These are phyloP conservation scores for Bolinopsis microptera DNA, from an alignment of 37 sponge, comb jelly and placozoan genomes.

Conservation along the genomic window DNA sequence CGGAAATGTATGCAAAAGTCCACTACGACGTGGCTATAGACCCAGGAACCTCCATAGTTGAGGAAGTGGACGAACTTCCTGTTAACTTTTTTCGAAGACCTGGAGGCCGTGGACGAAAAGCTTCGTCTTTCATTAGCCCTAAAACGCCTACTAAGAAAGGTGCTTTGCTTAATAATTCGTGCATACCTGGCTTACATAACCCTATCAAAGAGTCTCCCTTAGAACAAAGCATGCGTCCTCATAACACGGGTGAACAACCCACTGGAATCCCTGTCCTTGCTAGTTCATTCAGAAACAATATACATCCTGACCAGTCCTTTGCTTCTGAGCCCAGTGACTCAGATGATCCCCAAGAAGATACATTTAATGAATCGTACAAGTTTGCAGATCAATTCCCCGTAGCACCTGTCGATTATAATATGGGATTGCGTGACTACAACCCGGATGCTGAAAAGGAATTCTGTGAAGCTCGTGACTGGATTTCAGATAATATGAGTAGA, in stretches of 20 bases:
- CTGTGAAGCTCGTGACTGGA: not conserved
- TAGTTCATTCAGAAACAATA: not conserved
- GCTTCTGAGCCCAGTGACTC: not conserved
- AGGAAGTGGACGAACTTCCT: not conserved
- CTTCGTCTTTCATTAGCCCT: not conserved
- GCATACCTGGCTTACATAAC: not conserved
- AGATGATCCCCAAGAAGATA: not conserved
- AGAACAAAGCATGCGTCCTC: not conserved
- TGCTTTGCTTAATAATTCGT: not conserved
- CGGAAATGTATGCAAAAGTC: not conserved
- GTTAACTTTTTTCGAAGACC: not conserved
- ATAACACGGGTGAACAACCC: not conserved
- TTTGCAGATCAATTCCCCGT: not conserved
- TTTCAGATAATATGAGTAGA: not conserved
- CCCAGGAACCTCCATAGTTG: not conserved
- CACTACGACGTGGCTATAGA: not conserved
- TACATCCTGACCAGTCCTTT: not conserved
- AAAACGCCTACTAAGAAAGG: not conserved
- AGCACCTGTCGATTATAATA: not conserved
- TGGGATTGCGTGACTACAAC: not conserved
- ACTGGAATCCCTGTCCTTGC: not conserved
- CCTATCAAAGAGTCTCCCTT: not conserved
- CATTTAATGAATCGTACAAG: not conserved
- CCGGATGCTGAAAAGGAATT: not conserved
- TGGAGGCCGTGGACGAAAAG: not conserved